Base-by-base conservation (phyloP, 35 echinoderm and acorn worm genomes). In the Anneissia japonica region DNA sequence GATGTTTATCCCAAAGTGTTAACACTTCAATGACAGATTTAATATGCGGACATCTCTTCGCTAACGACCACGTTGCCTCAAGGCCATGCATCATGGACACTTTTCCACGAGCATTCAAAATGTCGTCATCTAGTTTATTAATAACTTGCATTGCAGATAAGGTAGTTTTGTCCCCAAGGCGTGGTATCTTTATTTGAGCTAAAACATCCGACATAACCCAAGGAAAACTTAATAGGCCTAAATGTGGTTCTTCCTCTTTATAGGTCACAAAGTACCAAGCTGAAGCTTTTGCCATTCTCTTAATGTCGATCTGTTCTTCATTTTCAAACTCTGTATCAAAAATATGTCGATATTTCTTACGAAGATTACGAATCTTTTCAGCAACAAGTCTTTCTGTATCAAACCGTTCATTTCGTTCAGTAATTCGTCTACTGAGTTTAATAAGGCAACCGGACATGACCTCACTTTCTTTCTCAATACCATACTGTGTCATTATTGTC, bases 221-320 rank as follows among this genome's bases (percentile, higher is more conserved):
- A 30, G 82, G 82, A 17, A 84, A 84, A n/a, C 82, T 84, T 1
- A 84, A 3, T n/a, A n/a, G n/a, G n/a, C n/a, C n/a, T 72, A 56
- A 72, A 12, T 34, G 30, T 19, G n/a, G 43, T 21, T 84, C 32
- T 51, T 1, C 3, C 16, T 84, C 3, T 5, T 39, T 29, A 32
- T 84, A 84, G 10, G 82, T 84, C 12, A 40, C 31, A 0, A 33
- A 56, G 32, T 84, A 84, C 82, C 82, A 84, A 34, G 82, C 82
- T 30, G 82, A 84, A 33, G 82, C 82, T 73, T 84, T 84, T 1
- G 82, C 82, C 26, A 84, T 43, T 6, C 28, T 11, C 26, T 43
- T 40, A 13, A 32, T 31, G 9, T 34, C 16, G 32, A 11, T 32
- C 1, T 43, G 36, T 1, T 19, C 19, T 30, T 56, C 11, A 35